Evolutionary conservation across 1,140 invertebrate species (phyloP).

Genomic region (Amyelois transitella): DNA sequence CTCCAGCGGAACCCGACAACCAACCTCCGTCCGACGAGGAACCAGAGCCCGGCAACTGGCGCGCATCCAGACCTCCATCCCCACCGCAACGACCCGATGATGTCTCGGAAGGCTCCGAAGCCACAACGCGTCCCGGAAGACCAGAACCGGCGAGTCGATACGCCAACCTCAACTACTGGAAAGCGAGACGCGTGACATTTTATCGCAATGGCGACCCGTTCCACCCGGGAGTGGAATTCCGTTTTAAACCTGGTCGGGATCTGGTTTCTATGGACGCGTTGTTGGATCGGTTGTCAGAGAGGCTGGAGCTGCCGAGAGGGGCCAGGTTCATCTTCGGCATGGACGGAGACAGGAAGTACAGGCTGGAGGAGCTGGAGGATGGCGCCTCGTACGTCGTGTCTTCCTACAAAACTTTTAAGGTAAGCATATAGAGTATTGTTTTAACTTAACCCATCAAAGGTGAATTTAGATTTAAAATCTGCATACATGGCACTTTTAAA

Average conservation of each 20-base stretch:
- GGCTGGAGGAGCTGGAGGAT: slow-evolving; percentile 90
- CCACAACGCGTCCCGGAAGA: slow-evolving; percentile 39
- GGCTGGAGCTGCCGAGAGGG: slow-evolving; percentile 88
- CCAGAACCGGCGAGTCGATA: slow-evolving; percentile 77
- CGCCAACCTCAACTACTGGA: slow-evolving; percentile 89
- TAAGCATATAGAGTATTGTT: no score
- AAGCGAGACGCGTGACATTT: slow-evolving; percentile 89
- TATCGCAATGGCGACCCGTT: slow-evolving; percentile 96
- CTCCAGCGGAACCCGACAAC: slow-evolving; percentile 49
- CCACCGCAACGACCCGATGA: slow-evolving; percentile 60
- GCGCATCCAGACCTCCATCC: slow-evolving; percentile 58
- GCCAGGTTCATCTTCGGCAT: slow-evolving; percentile 92
- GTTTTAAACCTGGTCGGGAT: slow-evolving; percentile 91
- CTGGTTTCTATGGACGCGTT: slow-evolving; percentile 91
- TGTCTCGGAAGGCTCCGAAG: slow-evolving; percentile 60
- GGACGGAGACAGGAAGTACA: slow-evolving; percentile 89
- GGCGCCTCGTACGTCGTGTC: slow-evolving; percentile 94
- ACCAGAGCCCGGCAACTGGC: slow-evolving; percentile 55
- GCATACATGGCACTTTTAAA: no score
- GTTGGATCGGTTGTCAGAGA: slow-evolving; percentile 86
- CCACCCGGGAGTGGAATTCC: slow-evolving; percentile 90
- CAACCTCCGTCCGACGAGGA: slow-evolving; percentile 56
- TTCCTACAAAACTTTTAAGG: slow-evolving; percentile 94
- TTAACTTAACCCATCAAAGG: no score
- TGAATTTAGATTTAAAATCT: no score